Percentiles rank a stretch among this genome's conserved stretches.
Evolutionary conservation across 2,113 vertebrate genomes (phyloP).

Genomic region (Trogon surrucura): DNA sequence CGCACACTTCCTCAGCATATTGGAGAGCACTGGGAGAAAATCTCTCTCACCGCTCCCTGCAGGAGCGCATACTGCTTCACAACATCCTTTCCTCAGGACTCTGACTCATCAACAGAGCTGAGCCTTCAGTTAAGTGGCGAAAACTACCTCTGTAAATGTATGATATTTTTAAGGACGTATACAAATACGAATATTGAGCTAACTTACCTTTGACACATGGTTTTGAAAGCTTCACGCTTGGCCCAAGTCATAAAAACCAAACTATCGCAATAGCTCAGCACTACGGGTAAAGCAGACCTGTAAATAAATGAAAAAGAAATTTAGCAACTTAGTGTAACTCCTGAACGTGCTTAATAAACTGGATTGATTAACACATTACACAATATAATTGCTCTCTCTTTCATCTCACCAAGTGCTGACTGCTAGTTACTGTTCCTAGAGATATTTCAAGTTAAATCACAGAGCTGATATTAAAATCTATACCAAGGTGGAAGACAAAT

Average conservation of each 20-base stretch:
- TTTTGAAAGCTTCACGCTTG: not conserved
- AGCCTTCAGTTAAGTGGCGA: not conserved
- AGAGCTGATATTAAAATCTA: not conserved
- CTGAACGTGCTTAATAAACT: not conserved
- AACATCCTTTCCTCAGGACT: not conserved
- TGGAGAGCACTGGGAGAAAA: conserved; percentile 14
- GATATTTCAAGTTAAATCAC: not conserved
- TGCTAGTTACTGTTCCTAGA: not conserved
- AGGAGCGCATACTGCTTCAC: not conserved
- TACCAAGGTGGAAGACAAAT: not conserved
- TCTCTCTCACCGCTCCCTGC: not conserved
- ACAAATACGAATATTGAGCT: not conserved
- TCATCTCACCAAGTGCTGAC: not conserved
- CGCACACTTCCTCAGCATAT: not conserved
- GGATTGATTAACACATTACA: not conserved
- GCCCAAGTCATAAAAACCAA: not conserved
- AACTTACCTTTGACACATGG: conserved; percentile 29
- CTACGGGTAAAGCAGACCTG: conserved; percentile 18
- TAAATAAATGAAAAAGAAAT: conserved; percentile 24
- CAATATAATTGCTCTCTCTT: not conserved
- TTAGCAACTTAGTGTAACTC: not conserved
- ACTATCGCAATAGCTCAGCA: not conserved
- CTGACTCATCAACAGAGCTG: not conserved
- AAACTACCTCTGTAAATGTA: not conserved
- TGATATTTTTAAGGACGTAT: not conserved